These are phyloP conservation scores for Ophioninae sp. DNA, from an alignment of 2,888 invertebrate species.

Conservation along the genomic window DNA sequence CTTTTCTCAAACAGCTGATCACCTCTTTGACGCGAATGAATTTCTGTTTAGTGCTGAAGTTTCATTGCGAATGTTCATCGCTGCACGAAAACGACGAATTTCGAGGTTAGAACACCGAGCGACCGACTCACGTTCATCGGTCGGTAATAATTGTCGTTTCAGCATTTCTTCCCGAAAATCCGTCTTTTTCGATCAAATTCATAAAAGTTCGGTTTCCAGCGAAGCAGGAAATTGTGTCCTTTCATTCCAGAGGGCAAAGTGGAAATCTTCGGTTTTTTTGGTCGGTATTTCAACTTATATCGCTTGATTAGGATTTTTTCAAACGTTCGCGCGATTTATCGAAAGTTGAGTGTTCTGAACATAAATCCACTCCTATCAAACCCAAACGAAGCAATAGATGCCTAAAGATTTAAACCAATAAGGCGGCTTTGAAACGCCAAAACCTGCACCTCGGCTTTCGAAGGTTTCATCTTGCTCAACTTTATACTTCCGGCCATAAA, in stretches of 20 bases:
- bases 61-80: background rate
- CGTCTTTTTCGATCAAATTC: background rate
- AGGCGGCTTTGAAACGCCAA: too few relatives aligned
- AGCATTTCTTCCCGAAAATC: background rate
- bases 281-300: background rate
- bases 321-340: too few relatives aligned
- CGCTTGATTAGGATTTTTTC: background rate
- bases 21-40: background rate
- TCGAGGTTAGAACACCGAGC: background rate
- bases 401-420: too few relatives aligned
- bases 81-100: conserved; percentile 1
- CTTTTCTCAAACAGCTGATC: conserved; percentile 9
- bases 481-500: too few relatives aligned
- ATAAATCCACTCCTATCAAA: too few relatives aligned
- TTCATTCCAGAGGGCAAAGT: background rate
- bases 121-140: conserved; percentile 5
- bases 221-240: background rate
- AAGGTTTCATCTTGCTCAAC: too few relatives aligned
- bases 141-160: background rate
- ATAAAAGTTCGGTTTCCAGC: background rate
- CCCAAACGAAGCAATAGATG: too few relatives aligned
- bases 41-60: background rate
- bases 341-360: too few relatives aligned
- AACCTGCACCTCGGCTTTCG: too few relatives aligned
- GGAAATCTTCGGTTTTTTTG: background rate